A percentile compares a stretch with the other conserved stretches of the same genome.
Evolutionary conservation across 2,797 vertebrate genomes (phyloP).

Genomic region (Cetoscarus ocellatus): DNA sequence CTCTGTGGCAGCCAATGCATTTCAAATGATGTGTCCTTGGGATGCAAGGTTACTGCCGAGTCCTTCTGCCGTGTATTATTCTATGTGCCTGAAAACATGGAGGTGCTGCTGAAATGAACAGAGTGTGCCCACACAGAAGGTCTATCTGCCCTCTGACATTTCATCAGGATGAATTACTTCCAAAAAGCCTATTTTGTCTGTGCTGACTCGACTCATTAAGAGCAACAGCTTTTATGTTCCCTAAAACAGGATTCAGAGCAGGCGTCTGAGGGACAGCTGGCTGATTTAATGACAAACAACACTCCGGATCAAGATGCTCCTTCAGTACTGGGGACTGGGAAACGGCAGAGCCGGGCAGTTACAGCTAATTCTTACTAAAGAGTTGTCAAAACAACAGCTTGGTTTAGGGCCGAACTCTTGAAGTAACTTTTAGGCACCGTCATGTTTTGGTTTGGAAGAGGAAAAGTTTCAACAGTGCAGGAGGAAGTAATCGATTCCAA

Average conservation of each 20-base stretch:
- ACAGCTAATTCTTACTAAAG: not conserved
- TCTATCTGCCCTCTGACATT: constrained; percentile 47
- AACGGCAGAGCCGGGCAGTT: constrained; percentile 6
- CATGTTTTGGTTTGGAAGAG: too few relatives aligned
- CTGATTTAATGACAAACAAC: constrained; percentile 23
- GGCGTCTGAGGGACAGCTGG: constrained; percentile 10
- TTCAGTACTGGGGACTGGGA: constrained; percentile 6
- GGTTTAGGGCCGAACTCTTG: too few relatives aligned
- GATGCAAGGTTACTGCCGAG: constrained; percentile 78
- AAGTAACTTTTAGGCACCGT: too few relatives aligned
- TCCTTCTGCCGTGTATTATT: constrained; percentile 55
- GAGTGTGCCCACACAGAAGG: constrained; percentile 33
- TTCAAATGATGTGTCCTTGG: constrained; percentile 84
- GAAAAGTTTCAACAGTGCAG: too few relatives aligned
- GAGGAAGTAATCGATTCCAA: too few relatives aligned
- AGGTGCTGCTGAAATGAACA: constrained; percentile 58
- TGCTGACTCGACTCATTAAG: constrained; percentile 44
- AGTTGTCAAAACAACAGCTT: not conserved
- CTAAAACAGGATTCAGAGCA: constrained; percentile 13
- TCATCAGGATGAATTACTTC: constrained; percentile 52
- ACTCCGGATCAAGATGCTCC: constrained; percentile 7
- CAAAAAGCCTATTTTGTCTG: constrained; percentile 38
- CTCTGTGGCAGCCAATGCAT: constrained; percentile 79
- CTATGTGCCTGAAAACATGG: constrained; percentile 47
- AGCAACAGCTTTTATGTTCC: constrained; percentile 16